phyloP scores from a whole-genome alignment of 2,888 invertebrate species.

The Drosophila diplacantha region DNA sequence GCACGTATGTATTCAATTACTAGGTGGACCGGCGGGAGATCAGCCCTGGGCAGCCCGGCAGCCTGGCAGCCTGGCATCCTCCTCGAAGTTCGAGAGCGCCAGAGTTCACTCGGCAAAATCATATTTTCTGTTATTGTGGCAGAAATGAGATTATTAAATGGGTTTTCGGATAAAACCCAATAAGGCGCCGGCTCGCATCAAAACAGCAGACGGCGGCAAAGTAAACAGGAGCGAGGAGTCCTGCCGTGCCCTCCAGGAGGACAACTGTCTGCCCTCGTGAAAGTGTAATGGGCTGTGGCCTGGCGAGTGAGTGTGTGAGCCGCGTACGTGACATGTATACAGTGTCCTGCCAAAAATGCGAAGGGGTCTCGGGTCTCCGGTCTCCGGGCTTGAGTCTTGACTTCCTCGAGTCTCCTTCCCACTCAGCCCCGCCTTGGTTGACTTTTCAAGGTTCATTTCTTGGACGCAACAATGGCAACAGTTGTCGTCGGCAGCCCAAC shows the following conservation, averaged over 20 bases:
- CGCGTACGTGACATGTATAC: constrained; percentile 69
- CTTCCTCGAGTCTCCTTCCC: too few species aligned
- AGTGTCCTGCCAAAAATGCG: constrained; percentile 33
- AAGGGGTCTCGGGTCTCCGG: neutral
- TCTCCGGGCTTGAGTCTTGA: neutral
- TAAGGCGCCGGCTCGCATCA: constrained; percentile 53
- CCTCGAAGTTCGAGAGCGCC: neutral
- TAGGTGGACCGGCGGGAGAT: constrained; percentile 67
- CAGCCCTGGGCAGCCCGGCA: neutral
- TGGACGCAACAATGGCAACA: constrained; percentile 52
- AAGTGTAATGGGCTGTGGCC: constrained; percentile 56
- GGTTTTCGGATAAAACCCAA: constrained; percentile 71
- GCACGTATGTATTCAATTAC: constrained; percentile 76
- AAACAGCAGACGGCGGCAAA: constrained; percentile 54
- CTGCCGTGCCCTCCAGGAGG: constrained; percentile 17
- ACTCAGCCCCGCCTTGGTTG: constrained; percentile 47
- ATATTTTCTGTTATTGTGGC: constrained; percentile 74
- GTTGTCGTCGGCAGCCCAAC: constrained; percentile 38
- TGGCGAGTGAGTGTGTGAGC: constrained; percentile 35
- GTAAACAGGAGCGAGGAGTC: constrained; percentile 55
- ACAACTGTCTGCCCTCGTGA: constrained; percentile 58
- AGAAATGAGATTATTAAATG: constrained; percentile 73
- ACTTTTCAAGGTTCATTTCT: constrained; percentile 72
- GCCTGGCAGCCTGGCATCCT: constrained; percentile 6
- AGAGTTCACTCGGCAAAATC: constrained; percentile 58